These are phyloP conservation scores for Lissocephala sabroskyi DNA, from an alignment of 2,888 invertebrate genomes.

Conservation along the genomic window DNA sequence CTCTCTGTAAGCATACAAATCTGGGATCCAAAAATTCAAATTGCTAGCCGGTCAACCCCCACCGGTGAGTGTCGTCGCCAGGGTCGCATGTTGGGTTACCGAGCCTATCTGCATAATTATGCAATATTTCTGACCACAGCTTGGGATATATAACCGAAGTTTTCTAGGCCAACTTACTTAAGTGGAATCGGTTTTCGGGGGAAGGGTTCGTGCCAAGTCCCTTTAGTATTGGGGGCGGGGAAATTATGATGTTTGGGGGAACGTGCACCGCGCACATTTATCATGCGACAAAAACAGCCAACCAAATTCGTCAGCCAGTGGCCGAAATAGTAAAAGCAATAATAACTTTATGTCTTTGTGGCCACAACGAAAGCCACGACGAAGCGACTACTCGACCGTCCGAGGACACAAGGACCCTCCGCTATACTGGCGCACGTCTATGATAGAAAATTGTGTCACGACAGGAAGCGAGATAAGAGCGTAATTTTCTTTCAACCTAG, in stretches of 20 bases:
- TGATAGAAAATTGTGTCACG: slow-evolving; percentile 73
- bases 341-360: slow-evolving; percentile 61
- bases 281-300: slow-evolving; percentile 35
- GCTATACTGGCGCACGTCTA: slow-evolving; percentile 29
- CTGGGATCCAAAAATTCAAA: background rate
- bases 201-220: too few species aligned
- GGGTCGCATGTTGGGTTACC: slow-evolving; percentile 44
- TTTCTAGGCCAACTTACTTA: slow-evolving; percentile 54
- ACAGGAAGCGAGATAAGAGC: slow-evolving; percentile 73
- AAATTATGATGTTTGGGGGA: slow-evolving; percentile 54
- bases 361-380: slow-evolving; percentile 14
- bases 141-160: slow-evolving; percentile 15
- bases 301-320: slow-evolving; percentile 6
- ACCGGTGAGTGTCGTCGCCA: too few species aligned
- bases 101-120: slow-evolving; percentile 56
- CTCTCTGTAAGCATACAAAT: background rate
- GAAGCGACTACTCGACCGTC: background rate
- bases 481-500: slow-evolving; percentile 69
- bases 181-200: slow-evolving; percentile 30
- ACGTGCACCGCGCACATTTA: slow-evolving; percentile 61
- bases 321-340: slow-evolving; percentile 40
- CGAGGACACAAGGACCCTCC: too few species aligned
- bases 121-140: slow-evolving; percentile 43
- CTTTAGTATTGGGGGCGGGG: too few species aligned
- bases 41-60: too few species aligned